These are phyloP conservation scores for Pemphredon lugubris DNA, from an alignment of 2,888 invertebrate genomes.

Conservation along the genomic window DNA sequence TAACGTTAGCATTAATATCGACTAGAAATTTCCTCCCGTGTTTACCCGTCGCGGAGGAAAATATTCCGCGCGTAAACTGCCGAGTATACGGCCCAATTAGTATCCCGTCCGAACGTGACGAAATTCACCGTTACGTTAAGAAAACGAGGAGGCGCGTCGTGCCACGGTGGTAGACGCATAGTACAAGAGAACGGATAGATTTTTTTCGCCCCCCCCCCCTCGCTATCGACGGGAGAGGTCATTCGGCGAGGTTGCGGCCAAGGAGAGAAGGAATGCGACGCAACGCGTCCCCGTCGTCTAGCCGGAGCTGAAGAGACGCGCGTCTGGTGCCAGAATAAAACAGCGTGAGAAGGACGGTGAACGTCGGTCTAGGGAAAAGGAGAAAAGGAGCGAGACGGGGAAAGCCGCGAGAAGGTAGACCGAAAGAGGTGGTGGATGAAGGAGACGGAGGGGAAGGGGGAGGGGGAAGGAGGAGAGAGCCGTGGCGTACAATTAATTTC, in stretches of 20 bases:
- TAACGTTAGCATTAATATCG: too few species aligned
- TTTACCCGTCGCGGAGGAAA: too few species aligned
- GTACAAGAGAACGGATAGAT: conserved; percentile 23
- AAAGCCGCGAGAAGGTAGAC: background rate
- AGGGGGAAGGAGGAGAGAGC: conserved; percentile 39
- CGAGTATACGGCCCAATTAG: too few species aligned
- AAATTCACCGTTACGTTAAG: too few species aligned
- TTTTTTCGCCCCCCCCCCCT: too few species aligned
- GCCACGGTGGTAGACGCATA: too few species aligned
- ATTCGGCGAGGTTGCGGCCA: conserved; percentile 29
- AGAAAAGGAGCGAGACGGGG: background rate
- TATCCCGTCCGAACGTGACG: too few species aligned
- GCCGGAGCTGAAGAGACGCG: conserved; percentile 10
- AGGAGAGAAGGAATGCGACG: conserved; percentile 22
- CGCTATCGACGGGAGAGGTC: conserved; percentile 32
- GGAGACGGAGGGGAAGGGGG: conserved; percentile 34
- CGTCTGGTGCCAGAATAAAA: conserved; percentile 8
- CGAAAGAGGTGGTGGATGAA: conserved; percentile 24
- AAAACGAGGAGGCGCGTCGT: too few species aligned
- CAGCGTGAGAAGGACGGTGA: conserved; percentile 24
- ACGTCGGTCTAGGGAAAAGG: conserved; percentile 9
- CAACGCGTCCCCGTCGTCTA: conserved; percentile 4
- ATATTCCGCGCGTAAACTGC: too few species aligned
- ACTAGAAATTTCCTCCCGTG: too few species aligned
- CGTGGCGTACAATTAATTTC: conserved; percentile 72